These are phyloP conservation scores for Epistrophella euchroma DNA, from an alignment of 2,888 invertebrate species.

Conservation along the genomic window DNA sequence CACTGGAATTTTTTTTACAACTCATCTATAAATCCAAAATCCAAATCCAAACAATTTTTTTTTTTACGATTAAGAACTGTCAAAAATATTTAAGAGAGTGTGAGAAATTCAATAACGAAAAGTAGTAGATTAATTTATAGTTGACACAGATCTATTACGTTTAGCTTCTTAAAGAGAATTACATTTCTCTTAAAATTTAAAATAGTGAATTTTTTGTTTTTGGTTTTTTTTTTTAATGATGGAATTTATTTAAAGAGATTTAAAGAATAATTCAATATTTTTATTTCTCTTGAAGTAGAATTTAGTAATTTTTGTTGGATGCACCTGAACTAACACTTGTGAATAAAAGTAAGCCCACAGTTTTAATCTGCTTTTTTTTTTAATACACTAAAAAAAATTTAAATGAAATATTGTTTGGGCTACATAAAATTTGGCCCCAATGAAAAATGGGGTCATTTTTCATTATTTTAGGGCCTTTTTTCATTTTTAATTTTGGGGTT, in stretches of 20 bases:
- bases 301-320: not conserved
- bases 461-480: no score
- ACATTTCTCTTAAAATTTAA: not conserved
- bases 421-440: no score
- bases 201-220: conserved; percentile 8
- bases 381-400: no score
- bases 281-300: not conserved
- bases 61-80: not conserved
- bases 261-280: not conserved
- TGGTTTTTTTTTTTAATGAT: not conserved
- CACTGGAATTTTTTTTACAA: not conserved
- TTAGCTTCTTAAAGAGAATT: not conserved
- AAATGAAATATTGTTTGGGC: no score
- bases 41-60: conserved; percentile 15
- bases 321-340: conserved; percentile 15
- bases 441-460: no score
- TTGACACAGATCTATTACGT: not conserved
- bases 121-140: not conserved
- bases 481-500: no score
- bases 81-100: conserved; percentile 8
- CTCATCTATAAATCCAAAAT: not conserved
- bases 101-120: not conserved
- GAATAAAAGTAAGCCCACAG: not conserved
- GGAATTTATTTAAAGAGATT: not conserved
- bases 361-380: not conserved